phyloP scores from a whole-genome alignment of 1,140 invertebrate genomes.

The Diorhabda carinulata region DNA sequence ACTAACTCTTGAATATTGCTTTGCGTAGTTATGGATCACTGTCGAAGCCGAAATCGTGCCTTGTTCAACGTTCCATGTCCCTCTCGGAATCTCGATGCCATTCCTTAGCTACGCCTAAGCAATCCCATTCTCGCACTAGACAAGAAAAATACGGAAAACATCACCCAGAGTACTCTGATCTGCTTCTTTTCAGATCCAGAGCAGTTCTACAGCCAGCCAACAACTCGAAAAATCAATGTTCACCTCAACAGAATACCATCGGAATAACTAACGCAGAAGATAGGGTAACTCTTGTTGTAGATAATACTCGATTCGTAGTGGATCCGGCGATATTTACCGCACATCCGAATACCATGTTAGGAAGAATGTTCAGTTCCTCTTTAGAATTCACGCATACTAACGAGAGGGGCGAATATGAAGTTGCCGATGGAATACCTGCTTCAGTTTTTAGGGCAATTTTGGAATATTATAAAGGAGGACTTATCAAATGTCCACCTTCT shows the following conservation, averaged over 20 bases:
- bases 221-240: constrained; percentile 28
- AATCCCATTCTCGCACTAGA: constrained; percentile 55
- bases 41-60: constrained; percentile 71
- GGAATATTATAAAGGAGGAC: constrained; percentile 90
- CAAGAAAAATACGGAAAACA: constrained; percentile 41
- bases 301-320: constrained; percentile 86
- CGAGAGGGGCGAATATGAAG: constrained; percentile 94
- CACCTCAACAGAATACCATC: constrained; percentile 22
- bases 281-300: constrained; percentile 85
- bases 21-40: constrained; percentile 62
- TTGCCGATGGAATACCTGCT: constrained; percentile 96
- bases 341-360: constrained; percentile 90
- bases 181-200: constrained; percentile 22
- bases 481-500: constrained; percentile 80
- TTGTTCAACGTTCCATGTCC: constrained; percentile 62
- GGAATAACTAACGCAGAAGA: constrained; percentile 57
- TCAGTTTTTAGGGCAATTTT: constrained; percentile 93
- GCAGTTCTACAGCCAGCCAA: constrained; percentile 9
- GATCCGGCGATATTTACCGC: constrained; percentile 88
- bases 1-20: constrained; percentile 41
- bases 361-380: constrained; percentile 95
- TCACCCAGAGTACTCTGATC: background rate
- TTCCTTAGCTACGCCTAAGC: constrained; percentile 53
- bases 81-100: constrained; percentile 53
- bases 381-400: constrained; percentile 91